phyloP scores from a whole-genome alignment of 2,888 invertebrate species.

The Metalampra italica region DNA sequence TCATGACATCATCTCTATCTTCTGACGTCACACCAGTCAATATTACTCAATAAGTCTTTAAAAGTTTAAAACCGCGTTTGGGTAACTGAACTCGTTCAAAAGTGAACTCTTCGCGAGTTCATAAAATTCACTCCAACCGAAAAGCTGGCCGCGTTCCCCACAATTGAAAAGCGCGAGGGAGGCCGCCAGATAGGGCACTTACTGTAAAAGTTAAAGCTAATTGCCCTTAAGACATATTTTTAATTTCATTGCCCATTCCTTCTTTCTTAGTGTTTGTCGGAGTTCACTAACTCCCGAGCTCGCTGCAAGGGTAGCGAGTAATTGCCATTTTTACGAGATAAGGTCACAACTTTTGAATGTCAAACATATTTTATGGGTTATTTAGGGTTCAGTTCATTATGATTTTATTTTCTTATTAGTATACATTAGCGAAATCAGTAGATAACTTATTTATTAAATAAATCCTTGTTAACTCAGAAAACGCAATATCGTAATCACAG shows the following conservation, averaged over 20 bases:
- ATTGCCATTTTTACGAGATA: slow-evolving; percentile 76
- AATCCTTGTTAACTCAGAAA: no score
- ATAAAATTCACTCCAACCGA: slow-evolving; percentile 71
- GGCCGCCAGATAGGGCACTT: slow-evolving; percentile 71
- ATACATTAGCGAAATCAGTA: not conserved
- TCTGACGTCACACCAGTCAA: not conserved
- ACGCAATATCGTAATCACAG: no score
- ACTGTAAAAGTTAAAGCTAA: slow-evolving; percentile 79
- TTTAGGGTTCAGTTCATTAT: slow-evolving; percentile 29
- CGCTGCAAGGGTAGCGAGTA: slow-evolving; percentile 64
- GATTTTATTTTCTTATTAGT: not conserved
- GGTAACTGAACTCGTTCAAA: slow-evolving; percentile 57
- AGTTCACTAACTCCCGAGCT: slow-evolving; percentile 58
- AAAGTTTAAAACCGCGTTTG: slow-evolving; percentile 5
- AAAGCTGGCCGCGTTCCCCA: slow-evolving; percentile 65
- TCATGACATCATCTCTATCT: no score
- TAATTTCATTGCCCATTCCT: slow-evolving; percentile 78
- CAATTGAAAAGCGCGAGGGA: slow-evolving; percentile 75
- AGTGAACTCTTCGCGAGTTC: slow-evolving; percentile 63
- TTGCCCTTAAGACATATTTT: slow-evolving; percentile 81
- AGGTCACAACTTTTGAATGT: slow-evolving; percentile 72
- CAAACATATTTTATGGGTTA: slow-evolving; percentile 66
- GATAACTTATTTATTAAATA: not conserved
- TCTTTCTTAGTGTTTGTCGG: slow-evolving; percentile 69
- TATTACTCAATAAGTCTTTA: not conserved